Conservation (phyloP, 2,113 vertebrate species). For the Carollia perspicillata region DNA sequence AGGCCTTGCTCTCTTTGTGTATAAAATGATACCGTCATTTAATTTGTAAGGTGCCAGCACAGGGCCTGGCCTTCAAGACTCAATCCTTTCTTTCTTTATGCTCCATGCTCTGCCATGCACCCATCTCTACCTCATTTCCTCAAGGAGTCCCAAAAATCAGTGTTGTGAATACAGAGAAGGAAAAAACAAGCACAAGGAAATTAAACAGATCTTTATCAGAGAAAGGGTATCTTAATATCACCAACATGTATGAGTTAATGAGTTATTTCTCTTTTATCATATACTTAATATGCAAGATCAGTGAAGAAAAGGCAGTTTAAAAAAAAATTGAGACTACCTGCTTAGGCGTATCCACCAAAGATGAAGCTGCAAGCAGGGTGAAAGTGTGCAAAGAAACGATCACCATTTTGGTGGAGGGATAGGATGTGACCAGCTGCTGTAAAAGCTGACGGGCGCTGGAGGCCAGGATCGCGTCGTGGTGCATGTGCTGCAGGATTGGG, state of each 20-base stretch:
- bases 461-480: conserved; percentile 93
- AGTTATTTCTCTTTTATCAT: not conserved
- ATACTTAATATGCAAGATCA: not conserved
- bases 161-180: not conserved
- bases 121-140: not conserved
- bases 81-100: not conserved
- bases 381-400: conserved; percentile 97
- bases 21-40: not conserved
- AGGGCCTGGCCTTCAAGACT: not conserved
- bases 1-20: not conserved
- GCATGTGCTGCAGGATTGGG: conserved; percentile 98
- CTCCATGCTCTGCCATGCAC: not conserved
- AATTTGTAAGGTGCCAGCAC: not conserved
- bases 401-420: conserved; percentile 96
- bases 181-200: not conserved
- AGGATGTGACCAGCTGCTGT: conserved; percentile 93
- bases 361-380: conserved; percentile 94
- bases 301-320: not conserved
- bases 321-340: conserved; percentile 84
- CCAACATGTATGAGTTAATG: not conserved
- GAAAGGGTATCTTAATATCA: not conserved
- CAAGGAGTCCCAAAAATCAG: not conserved
- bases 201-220: not conserved
- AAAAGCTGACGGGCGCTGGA: conserved; percentile 94
- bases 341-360: conserved; percentile 96